Conservation (phyloP, 2,797 vertebrate genomes). For the Steatocranus sp. region DNA sequence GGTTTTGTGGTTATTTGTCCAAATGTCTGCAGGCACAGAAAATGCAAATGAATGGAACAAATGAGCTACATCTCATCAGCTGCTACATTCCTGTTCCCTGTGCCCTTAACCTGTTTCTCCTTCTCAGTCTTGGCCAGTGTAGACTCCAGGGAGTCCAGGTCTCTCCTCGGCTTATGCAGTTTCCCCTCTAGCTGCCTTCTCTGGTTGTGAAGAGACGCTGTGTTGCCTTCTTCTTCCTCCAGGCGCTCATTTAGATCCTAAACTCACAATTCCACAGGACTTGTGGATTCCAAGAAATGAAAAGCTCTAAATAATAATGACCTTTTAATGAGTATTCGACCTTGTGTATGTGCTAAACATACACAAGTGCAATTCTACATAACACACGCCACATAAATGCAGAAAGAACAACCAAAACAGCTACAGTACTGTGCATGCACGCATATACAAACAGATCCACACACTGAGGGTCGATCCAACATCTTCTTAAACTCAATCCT, state of each 20-base stretch:
- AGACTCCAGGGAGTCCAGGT: slow-evolving; percentile 74
- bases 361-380: slow-evolving; percentile 48
- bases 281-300: neutral
- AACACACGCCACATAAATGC: neutral
- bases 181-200: slow-evolving; percentile 70
- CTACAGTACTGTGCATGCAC: neutral
- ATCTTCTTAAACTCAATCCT: slow-evolving; percentile 74
- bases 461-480: slow-evolving; percentile 67
- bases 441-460: neutral
- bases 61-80: neutral
- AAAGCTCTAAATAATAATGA: neutral
- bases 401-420: neutral
- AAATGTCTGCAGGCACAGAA: neutral
- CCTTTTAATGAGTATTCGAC: neutral
- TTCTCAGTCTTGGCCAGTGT: slow-evolving; percentile 73
- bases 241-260: slow-evolving; percentile 61
- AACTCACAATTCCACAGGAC: neutral
- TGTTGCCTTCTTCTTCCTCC: slow-evolving; percentile 72
- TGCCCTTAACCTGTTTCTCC: slow-evolving; percentile 70
- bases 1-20: neutral
- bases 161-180: slow-evolving; percentile 66
- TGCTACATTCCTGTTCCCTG: neutral
- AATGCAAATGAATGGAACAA: neutral
- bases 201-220: slow-evolving; percentile 36
- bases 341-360: neutral